Evolutionary conservation across 2,113 vertebrate species (phyloP), one percentile per base, ranked within the genome.

Genomic region (Platichthys stellatus): DNA sequence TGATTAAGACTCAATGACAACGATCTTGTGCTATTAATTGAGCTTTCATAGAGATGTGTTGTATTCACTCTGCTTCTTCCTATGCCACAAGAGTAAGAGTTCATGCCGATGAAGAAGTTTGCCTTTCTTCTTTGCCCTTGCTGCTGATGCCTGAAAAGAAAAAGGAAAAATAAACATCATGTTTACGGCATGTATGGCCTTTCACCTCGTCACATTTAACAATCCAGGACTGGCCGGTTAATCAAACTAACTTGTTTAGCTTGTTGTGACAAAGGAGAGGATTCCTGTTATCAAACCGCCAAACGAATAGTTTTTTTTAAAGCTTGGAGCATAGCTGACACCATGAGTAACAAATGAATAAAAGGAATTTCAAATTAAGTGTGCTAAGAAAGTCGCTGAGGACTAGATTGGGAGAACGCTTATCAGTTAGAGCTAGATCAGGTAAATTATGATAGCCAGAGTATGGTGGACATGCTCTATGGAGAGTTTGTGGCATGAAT

Each of bases 41-140:
- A 63, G 59, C 3, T 21, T 31, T 23, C 1, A 56, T 2, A 40
- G 3, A 28, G 70, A 72, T 1, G 9, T 1, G 12, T 18, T 49
- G 14, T 12, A 73, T 92, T 96, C 90, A 99, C 97, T 96, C 31
- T 87, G 94, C 87, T 96, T 99, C 90, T 98, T 99, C 85, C 90
- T 96, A 70, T 97, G 95, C 96, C 95, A 98, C 78, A 97, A 95
- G 0, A 97, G 93, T 7, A 91, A 62, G 51, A 97, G 86, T 20
- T 97, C 95, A 5, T 94, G 92, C 65, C 83, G 60, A 20, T 96
- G 93, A 10, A 99, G 82, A 1, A 85, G n/a, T 90, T 96, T 98
- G 0, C 95, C 97, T 86, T 93, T 97, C 92, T 96, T 98, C 81
- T 95, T 96, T 3, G 98, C 97, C 70, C 92, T 94, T 54, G 89